phyloP scores from a whole-genome alignment of 1,140 invertebrate species.

The Drosophila orena region DNA sequence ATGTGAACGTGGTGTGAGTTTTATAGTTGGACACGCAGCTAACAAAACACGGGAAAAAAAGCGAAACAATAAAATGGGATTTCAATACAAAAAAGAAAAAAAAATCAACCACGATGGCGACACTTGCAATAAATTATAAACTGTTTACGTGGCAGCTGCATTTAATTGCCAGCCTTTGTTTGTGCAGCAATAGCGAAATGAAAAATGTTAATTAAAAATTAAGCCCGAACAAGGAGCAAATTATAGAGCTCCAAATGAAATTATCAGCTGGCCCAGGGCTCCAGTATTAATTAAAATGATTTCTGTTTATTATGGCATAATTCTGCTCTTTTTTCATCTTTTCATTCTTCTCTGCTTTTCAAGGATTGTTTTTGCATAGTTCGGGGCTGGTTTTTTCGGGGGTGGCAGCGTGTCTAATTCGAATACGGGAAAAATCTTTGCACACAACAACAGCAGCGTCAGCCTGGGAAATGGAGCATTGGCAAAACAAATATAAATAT shows the following conservation, averaged over 20 bases:
- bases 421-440: slow-evolving; percentile 67
- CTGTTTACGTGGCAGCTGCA: slow-evolving; percentile 64
- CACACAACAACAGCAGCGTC: slow-evolving; percentile 64
- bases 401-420: slow-evolving; percentile 21
- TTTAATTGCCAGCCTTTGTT: slow-evolving; percentile 76
- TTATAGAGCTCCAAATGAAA: slow-evolving; percentile 54
- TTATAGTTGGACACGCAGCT: slow-evolving; percentile 62
- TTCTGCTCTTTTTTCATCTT: background rate
- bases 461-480: slow-evolving; percentile 49
- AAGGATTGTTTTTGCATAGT: slow-evolving; percentile 29
- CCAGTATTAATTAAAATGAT: slow-evolving; percentile 71
- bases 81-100: slow-evolving; percentile 27
- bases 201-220: slow-evolving; percentile 46
- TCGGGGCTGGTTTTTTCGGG: slow-evolving; percentile 41
- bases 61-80: slow-evolving; percentile 36
- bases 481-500: slow-evolving; percentile 20
- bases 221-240: slow-evolving; percentile 42
- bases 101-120: slow-evolving; percentile 16
- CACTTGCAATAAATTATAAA: slow-evolving; percentile 69
- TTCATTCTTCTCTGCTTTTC: slow-evolving; percentile 14
- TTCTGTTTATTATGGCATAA: slow-evolving; percentile 45
- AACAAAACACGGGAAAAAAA: slow-evolving; percentile 34
- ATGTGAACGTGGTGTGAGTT: slow-evolving; percentile 56
- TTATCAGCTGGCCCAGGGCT: slow-evolving; percentile 52
- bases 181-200: slow-evolving; percentile 46